Evolutionary conservation across 2,888 invertebrate genomes (phyloP), one percentile per base, ranked within the genome.

Genomic region (Cremastobaeus sp.): DNA sequence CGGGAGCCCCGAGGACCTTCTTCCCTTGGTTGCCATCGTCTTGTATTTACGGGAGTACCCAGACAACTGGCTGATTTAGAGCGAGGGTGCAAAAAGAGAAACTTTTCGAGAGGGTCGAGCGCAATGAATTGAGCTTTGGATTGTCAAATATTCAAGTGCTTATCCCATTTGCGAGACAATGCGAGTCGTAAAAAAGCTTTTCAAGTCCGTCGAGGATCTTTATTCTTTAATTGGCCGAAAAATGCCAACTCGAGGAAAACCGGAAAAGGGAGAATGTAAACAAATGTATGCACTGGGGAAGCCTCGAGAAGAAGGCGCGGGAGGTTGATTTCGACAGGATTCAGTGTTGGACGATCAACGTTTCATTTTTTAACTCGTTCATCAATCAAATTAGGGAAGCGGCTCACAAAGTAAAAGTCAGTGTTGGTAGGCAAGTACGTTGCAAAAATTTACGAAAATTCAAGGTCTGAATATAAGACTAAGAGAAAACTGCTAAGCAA

Each of bases 41-140:
- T 60, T 54, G 60, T 68, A 50, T 55, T 70, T 50, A 55, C 54
- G 39, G 39, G 55, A 47, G 35, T 32, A 8, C 17, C 41, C 47
- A 20, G 50, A 55, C 60, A 55, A 32, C 47, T 14, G 28, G 43
- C 32, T 54, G 66, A 66, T 66, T 66, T 34, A 55, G 48, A 41
- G 30, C 41, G 48, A 57, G 57, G 66, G 50, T 57, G 66, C 32
- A 41, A 50, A 60, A 57, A 48, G 50, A 45, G 50, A 20, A 32
- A 41, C 12, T 18, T 14, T 9, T 1, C 32, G 6, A 39, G 48
- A 39, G 60, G 50, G 32, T 32, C 20, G 39, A 4, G n/a, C 1
- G 37, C 18, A 39, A 48, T 60, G 48, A 60, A 60, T 39, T 18
- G 37, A 48, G 28, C 37, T 37, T 47, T 28, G 39, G 34, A 43